A percentile compares a stretch with the other conserved stretches of the same genome.
Evolutionary conservation across 2,113 vertebrate species (phyloP).

Genomic region (Apteryx mantelli): DNA sequence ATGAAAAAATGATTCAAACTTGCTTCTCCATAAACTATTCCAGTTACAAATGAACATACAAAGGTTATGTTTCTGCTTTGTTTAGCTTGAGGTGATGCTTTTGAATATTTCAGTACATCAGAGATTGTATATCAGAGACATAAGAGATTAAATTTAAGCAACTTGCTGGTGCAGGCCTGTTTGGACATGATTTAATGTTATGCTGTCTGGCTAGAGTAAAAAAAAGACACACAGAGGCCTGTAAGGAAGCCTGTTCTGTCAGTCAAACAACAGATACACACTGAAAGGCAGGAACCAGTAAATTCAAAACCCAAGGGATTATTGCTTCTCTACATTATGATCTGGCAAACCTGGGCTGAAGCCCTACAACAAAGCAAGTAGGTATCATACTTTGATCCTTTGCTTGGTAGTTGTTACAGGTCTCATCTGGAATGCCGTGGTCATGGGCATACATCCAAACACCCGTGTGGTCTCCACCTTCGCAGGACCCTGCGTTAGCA

Average conservation of each 20-base stretch:
- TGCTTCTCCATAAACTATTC: neutral
- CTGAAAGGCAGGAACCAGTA: neutral
- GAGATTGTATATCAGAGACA: neutral
- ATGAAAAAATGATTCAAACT: neutral
- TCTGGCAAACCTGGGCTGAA: neutral
- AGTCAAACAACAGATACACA: neutral
- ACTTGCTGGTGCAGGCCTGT: neutral
- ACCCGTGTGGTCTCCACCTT: conserved; percentile 87
- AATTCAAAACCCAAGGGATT: neutral
- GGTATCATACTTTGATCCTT: conserved; percentile 88
- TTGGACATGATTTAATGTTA: neutral
- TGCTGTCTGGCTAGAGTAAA: neutral
- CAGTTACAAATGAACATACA: neutral
- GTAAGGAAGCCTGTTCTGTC: neutral
- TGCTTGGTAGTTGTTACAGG: conserved; percentile 98
- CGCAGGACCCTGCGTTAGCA: conserved; percentile 82
- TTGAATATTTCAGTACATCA: neutral
- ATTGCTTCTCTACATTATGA: neutral
- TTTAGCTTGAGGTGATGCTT: neutral
- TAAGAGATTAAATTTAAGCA: conserved; percentile 19
- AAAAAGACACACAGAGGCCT: neutral
- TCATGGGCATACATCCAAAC: conserved; percentile 91
- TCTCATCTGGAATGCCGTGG: conserved; percentile 94
- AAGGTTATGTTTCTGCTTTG: neutral
- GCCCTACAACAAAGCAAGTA: neutral